Percentiles rank a stretch among this genome's conserved stretches.
phyloP scores from a whole-genome alignment of 2,888 invertebrate species.

The Frankliniella fusca region DNA sequence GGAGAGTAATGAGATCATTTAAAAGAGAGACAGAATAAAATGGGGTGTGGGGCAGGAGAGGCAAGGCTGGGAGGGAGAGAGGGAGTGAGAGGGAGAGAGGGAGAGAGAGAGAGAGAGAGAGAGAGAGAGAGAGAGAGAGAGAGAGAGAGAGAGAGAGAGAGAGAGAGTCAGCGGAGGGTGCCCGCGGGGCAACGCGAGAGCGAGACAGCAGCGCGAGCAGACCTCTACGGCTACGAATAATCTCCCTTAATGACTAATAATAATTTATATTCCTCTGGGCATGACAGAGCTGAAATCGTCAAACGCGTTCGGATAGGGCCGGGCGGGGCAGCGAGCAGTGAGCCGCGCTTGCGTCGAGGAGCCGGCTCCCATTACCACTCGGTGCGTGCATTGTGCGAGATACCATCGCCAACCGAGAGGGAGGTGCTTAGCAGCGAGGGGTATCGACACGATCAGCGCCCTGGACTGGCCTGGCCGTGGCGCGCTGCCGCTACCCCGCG shows the following conservation, averaged over 20 bases:
- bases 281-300: constrained; percentile 24
- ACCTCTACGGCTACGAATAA: neutral
- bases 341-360: neutral
- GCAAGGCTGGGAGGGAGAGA: constrained; percentile 14
- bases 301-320: too few relatives aligned
- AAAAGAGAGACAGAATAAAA: neutral
- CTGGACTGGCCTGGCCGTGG: too few relatives aligned
- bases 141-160: constrained; percentile 26
- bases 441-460: too few relatives aligned
- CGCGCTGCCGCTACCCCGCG: too few relatives aligned
- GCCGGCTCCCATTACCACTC: neutral
- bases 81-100: constrained; percentile 9
- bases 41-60: neutral
- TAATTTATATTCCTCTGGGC: constrained; percentile 19
- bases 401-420: neutral
- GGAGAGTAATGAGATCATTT: constrained; percentile 19
- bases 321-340: neutral
- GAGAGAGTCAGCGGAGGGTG: neutral
- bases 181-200: neutral
- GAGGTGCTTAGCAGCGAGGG: too few relatives aligned
- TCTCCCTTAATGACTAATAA: constrained; percentile 23
- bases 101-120: constrained; percentile 21
- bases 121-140: constrained; percentile 25
- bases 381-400: neutral
- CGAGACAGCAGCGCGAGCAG: neutral